These are phyloP conservation scores for Alligator mississippiensis DNA, from an alignment of 2,113 vertebrate species.

Conservation along the genomic window DNA sequence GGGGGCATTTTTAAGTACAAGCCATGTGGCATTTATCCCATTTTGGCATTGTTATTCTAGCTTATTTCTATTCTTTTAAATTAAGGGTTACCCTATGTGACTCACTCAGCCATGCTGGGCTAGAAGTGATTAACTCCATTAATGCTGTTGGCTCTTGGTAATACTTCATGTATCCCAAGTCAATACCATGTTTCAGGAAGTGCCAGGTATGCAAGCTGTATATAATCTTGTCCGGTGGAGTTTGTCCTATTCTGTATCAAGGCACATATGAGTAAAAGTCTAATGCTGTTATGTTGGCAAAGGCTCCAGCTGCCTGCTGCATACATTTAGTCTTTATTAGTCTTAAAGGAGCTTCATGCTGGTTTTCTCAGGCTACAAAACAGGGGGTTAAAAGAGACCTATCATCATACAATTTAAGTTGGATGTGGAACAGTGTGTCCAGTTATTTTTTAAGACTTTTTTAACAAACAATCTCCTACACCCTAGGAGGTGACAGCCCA, in stretches of 20 bases:
- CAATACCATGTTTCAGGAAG: no score
- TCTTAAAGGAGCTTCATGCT: neutral
- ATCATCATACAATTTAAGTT: no score
- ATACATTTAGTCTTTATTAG: neutral
- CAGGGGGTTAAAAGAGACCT: neutral
- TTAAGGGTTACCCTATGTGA: neutral
- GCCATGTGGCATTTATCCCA: neutral
- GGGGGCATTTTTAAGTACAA: neutral
- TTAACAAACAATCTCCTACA: no score
- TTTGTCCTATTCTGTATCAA: neutral
- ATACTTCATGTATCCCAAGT: no score
- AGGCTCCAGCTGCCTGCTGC: neutral
- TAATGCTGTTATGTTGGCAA: neutral
- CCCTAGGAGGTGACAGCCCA: neutral
- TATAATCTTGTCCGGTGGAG: neutral
- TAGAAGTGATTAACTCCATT: neutral
- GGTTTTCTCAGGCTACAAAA: neutral
- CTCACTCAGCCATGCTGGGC: neutral
- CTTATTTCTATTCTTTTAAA: neutral
- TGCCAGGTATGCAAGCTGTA: no score
- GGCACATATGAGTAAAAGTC: accelerated
- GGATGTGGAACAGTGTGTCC: no score
- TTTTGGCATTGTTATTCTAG: neutral
- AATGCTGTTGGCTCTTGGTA: no score
- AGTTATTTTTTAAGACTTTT: no score